A percentile compares a stretch with the other conserved stretches of the same genome.
Evolutionary conservation across 2,797 vertebrate species (phyloP).

Genomic region (Sternarchorhynchus goeldii): DNA sequence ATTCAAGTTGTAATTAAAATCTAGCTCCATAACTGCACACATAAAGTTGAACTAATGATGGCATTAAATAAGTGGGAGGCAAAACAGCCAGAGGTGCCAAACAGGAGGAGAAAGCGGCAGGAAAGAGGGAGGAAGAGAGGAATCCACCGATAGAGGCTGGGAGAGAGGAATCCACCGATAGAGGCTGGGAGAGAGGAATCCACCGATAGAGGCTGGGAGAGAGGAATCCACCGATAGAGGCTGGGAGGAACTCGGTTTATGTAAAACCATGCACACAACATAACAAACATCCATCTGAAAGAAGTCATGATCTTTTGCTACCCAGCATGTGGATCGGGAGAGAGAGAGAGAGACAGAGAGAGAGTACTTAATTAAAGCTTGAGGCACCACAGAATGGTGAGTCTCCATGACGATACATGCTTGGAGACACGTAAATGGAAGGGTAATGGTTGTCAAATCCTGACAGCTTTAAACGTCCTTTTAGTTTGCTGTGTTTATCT

Average conservation of each 20-base stretch:
- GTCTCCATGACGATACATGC: slow-evolving; percentile 79
- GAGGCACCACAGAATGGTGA: slow-evolving; percentile 78
- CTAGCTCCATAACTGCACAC: not conserved
- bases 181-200: not conserved
- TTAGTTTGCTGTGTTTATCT: slow-evolving; percentile 65
- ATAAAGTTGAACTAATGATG: not conserved
- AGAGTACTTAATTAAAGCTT: slow-evolving; percentile 83
- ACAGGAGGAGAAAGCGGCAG: not conserved
- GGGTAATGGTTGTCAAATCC: slow-evolving; percentile 85
- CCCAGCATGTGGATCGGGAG: slow-evolving; percentile 42
- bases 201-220: not conserved
- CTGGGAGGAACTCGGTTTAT: not conserved
- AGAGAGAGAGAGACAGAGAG: slow-evolving; percentile 42
- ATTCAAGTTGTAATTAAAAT: slow-evolving; percentile 1
- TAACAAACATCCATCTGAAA: slow-evolving; percentile 14
- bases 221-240: not conserved
- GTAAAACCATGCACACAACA: not conserved
- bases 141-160: not conserved
- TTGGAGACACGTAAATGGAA: slow-evolving; percentile 87
- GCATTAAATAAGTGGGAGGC: not conserved
- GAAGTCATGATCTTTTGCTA: slow-evolving; percentile 18
- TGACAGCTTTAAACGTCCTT: slow-evolving; percentile 68
- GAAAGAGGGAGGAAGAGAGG: not conserved
- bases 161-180: not conserved
- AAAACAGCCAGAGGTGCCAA: not conserved